A percentile compares a stretch with the other conserved stretches of the same genome.
These are phyloP conservation scores for Chaenodraco wilsoni DNA, from an alignment of 2,797 vertebrate genomes.

Conservation along the genomic window DNA sequence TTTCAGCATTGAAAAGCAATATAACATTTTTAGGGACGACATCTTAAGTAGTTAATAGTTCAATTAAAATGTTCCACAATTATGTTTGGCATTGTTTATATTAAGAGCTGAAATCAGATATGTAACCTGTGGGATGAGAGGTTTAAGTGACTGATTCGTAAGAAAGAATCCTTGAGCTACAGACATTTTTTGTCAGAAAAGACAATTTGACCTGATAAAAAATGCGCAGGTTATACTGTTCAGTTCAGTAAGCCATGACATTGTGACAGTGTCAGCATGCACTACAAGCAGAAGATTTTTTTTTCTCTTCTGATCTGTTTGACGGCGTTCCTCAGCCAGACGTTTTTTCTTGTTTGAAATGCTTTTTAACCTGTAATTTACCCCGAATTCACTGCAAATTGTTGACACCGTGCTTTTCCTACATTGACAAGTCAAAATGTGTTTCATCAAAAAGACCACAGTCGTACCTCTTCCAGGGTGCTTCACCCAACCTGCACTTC, in stretches of 20 bases:
- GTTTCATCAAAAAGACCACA: not conserved
- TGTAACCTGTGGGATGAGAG: not conserved
- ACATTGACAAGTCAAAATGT: not conserved
- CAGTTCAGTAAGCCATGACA: not conserved
- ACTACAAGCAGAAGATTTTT: not conserved
- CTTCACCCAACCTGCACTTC: not conserved
- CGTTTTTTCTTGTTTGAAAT: not conserved
- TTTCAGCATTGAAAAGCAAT: not conserved
- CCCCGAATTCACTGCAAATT: not conserved
- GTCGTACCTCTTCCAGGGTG: not conserved
- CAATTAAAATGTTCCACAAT: not conserved
- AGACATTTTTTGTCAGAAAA: not conserved
- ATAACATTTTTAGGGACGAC: not conserved
- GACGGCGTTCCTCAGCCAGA: not conserved
- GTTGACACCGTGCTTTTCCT: not conserved
- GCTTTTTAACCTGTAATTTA: not conserved
- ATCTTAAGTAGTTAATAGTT: constrained; percentile 4
- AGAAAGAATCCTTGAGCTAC: not conserved
- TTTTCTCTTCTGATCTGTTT: not conserved
- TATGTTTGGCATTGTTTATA: not conserved
- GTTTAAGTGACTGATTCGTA: not conserved
- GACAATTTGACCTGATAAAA: constrained; percentile 4
- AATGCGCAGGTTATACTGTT: constrained; percentile 1
- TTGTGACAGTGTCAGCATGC: constrained; percentile 1
- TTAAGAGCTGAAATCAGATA: not conserved